These are phyloP conservation scores for Coryphaenoides rupestris DNA, from an alignment of 2,113 vertebrate species.

Conservation along the genomic window DNA sequence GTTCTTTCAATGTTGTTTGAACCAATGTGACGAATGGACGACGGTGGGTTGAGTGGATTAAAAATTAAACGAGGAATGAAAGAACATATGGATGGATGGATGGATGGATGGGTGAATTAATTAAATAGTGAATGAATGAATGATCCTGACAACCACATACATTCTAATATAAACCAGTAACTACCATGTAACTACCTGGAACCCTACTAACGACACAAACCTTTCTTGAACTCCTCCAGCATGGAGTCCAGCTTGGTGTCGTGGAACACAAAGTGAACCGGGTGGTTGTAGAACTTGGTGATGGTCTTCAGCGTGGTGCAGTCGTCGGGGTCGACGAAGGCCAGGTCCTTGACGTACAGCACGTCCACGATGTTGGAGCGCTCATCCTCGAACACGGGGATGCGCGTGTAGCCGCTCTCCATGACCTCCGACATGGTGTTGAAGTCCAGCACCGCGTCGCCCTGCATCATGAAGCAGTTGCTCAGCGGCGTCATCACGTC, in stretches of 20 bases:
- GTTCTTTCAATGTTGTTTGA: no score
- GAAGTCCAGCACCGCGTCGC: slow-evolving; percentile 87
- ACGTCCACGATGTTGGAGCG: slow-evolving; percentile 92
- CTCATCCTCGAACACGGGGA: slow-evolving; percentile 89
- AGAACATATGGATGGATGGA: no score
- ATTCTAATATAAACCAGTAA: background rate
- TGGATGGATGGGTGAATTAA: no score
- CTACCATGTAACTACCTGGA: background rate
- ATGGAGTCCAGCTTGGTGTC: slow-evolving; percentile 96
- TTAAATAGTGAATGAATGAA: background rate
- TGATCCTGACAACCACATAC: background rate
- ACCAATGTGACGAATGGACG: background rate
- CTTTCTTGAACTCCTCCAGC: slow-evolving; percentile 98
- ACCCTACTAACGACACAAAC: slow-evolving; percentile 55
- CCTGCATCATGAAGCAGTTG: slow-evolving; percentile 94
- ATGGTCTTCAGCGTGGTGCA: slow-evolving; percentile 93
- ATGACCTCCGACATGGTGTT: slow-evolving; percentile 98
- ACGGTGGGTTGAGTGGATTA: background rate
- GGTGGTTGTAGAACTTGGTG: slow-evolving; percentile 96
- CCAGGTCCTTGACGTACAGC: slow-evolving; percentile 90
- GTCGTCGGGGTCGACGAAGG: slow-evolving; percentile 94
- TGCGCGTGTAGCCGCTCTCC: slow-evolving; percentile 94
- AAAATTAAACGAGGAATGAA: background rate
- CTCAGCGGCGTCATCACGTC: slow-evolving; percentile 87
- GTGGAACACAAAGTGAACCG: slow-evolving; percentile 93